Evolutionary conservation across 2,797 vertebrate species (phyloP).

Genomic region (Prionace glauca): DNA sequence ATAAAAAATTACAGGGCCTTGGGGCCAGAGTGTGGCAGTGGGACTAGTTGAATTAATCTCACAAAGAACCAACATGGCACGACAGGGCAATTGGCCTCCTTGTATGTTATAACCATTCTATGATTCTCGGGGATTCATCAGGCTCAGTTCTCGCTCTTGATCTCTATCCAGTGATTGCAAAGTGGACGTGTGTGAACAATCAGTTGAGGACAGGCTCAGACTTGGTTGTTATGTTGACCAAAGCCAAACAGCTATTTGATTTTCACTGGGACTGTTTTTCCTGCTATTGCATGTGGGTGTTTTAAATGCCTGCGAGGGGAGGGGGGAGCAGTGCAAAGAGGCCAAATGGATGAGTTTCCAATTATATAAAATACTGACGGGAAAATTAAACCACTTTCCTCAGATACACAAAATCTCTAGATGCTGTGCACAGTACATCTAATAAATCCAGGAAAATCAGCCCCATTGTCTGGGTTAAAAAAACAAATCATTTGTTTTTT

Average conservation of each 20-base stretch:
- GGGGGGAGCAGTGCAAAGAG: background rate
- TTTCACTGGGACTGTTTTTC: background rate
- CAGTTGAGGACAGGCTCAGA: background rate
- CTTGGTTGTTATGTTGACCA: background rate
- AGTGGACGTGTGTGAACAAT: background rate
- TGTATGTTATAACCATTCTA: background rate
- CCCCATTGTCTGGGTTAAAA: background rate
- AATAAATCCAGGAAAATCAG: background rate
- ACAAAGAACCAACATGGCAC: background rate
- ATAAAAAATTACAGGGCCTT: background rate
- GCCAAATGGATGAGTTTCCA: background rate
- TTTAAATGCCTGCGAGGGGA: background rate
- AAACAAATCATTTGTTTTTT: background rate
- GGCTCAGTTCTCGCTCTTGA: background rate
- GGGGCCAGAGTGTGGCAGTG: background rate
- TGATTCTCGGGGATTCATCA: background rate
- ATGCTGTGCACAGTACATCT: background rate
- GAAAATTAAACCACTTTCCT: background rate
- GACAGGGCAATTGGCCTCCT: background rate
- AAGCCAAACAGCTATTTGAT: background rate
- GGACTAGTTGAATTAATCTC: background rate
- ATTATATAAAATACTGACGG: background rate
- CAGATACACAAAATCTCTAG: background rate
- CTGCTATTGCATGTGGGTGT: too few species aligned
- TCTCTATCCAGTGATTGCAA: background rate